Percentiles rank a stretch among this genome's conserved stretches.
Conservation (phyloP, 2,113 vertebrate species). For the Laticauda colubrina region DNA sequence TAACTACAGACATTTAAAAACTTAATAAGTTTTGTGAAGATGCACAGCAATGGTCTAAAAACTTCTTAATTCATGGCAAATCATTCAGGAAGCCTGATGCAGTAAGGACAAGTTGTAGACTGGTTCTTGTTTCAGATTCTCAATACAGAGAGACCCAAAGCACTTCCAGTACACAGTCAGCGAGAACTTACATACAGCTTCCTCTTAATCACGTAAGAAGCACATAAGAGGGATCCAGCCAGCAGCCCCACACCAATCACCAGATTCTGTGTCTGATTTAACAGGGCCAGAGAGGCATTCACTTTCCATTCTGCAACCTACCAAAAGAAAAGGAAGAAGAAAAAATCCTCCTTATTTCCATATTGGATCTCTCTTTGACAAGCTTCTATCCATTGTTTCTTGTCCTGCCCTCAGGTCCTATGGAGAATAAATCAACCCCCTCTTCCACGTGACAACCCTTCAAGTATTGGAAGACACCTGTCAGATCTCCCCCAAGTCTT, state of each 20-base stretch:
- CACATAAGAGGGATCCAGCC: conserved; percentile 88
- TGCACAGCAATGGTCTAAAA: neutral
- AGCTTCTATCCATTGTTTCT: neutral
- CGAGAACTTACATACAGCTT: conserved; percentile 80
- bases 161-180: neutral
- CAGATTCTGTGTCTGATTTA: conserved; percentile 95
- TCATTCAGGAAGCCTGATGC: neutral
- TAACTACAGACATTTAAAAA: neutral
- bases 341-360: neutral
- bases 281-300: conserved; percentile 85
- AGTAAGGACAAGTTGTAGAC: neutral
- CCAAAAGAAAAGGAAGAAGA: neutral
- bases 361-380: neutral
- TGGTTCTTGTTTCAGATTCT: neutral
- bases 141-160: neutral
- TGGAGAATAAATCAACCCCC: neutral
- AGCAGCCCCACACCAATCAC: conserved; percentile 87
- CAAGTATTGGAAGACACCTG: neutral
- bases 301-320: conserved; percentile 90
- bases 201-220: conserved; percentile 88
- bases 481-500: neutral
- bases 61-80: neutral
- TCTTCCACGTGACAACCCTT: neutral
- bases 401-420: neutral
- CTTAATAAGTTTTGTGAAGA: neutral